Conservation (phyloP, 2,113 vertebrate genomes). For the Pycnonotus jocosus region DNA sequence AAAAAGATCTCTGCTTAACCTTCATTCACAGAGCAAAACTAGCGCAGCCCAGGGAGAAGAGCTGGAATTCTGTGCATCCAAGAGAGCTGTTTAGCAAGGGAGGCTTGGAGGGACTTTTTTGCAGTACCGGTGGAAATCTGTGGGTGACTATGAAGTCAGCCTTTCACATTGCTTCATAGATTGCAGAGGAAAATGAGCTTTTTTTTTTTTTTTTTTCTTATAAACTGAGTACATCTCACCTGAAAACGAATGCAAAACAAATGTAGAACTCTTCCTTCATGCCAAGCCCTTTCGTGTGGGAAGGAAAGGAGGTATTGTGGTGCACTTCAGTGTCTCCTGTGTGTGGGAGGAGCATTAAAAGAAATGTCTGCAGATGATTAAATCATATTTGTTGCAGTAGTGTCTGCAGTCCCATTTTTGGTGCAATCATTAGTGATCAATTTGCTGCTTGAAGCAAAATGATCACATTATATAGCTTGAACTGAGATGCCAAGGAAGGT, state of each 20-base stretch:
- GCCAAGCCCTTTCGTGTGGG: not conserved
- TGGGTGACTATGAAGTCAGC: not conserved
- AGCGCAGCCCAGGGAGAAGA: not conserved
- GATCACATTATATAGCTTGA: not conserved
- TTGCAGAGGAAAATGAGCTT: not conserved
- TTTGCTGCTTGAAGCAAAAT: not conserved
- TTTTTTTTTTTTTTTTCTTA: not conserved
- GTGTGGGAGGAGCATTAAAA: not conserved
- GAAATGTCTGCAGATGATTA: not conserved
- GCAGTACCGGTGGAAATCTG: not conserved
- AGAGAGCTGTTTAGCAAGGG: not conserved
- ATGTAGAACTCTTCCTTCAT: not conserved
- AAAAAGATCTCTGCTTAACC: not conserved
- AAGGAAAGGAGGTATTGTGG: not conserved
- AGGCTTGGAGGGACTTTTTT: not conserved
- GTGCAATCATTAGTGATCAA: not conserved
- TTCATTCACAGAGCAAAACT: not conserved
- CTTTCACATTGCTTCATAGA: not conserved
- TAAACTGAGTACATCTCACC: not conserved
- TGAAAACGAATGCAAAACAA: not conserved
- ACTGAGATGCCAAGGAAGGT: not conserved
- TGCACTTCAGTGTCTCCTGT: not conserved
- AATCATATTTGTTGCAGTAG: not conserved
- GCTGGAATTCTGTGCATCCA: not conserved
- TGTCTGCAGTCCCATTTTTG: not conserved